These are phyloP conservation scores for Eptesicus fuscus DNA, from an alignment of 2,113 vertebrate species.

Conservation along the genomic window DNA sequence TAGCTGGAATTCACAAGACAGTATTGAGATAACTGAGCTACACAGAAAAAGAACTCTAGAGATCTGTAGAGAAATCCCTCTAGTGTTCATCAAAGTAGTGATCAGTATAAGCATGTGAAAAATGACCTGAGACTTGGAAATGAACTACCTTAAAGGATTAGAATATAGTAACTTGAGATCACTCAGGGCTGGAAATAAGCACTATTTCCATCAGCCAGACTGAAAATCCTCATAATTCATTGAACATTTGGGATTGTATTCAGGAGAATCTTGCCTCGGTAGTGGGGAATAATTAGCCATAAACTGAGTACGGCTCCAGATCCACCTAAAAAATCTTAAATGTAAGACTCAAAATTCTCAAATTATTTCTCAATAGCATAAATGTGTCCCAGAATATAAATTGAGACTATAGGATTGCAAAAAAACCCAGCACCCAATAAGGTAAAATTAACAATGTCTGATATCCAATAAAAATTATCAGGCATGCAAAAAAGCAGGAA, in stretches of 20 bases:
- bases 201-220: background rate
- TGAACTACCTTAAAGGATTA: background rate
- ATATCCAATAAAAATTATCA: constrained; percentile 17
- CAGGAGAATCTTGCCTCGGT: background rate
- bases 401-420: background rate
- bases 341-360: background rate
- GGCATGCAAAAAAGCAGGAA: constrained; percentile 1
- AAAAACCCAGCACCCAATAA: background rate
- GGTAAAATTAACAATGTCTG: background rate
- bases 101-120: background rate
- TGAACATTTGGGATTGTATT: background rate
- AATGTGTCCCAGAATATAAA: background rate
- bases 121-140: background rate
- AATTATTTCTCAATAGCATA: background rate
- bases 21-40: background rate
- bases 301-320: background rate
- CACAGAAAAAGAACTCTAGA: background rate
- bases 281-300: background rate
- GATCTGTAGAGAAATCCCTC: background rate
- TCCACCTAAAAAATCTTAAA: background rate
- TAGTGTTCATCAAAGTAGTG: background rate
- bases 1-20: background rate
- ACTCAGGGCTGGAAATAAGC: background rate
- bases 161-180: background rate
- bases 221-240: background rate